Evolutionary conservation across 2,888 invertebrate species (phyloP).

Genomic region (Caenorhabditis auriculariae): DNA sequence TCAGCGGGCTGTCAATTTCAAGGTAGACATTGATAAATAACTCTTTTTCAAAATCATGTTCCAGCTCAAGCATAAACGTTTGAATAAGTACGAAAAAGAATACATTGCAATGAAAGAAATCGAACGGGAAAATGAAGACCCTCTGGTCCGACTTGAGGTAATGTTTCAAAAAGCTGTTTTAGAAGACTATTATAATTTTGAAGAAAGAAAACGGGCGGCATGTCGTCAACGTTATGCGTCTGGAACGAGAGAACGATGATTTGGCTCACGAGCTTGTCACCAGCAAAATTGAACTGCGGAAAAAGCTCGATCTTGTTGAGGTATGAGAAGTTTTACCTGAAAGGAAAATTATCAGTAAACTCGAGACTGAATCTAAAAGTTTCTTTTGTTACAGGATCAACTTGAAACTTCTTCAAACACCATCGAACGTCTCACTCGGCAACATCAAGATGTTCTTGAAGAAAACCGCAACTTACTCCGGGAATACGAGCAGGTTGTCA

Average conservation of each 20-base stretch:
- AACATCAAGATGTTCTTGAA: constrained; percentile 75
- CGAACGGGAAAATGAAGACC: constrained; percentile 66
- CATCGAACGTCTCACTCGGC: constrained; percentile 63
- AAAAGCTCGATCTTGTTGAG: constrained; percentile 65
- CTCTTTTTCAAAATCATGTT: constrained; percentile 6
- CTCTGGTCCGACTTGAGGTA: constrained; percentile 67
- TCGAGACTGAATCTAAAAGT: not conserved
- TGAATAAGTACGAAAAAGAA: constrained; percentile 92
- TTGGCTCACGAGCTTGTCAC: constrained; percentile 70
- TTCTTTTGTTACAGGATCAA: constrained; percentile 18
- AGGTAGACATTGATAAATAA: constrained; percentile 69
- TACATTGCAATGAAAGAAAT: constrained; percentile 76
- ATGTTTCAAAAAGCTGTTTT: not conserved
- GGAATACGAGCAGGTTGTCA: constrained; percentile 68
- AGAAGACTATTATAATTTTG: too few species aligned
- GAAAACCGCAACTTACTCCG: constrained; percentile 72
- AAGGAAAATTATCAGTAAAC: not conserved
- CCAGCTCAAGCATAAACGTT: constrained; percentile 73
- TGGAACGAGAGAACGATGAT: constrained; percentile 71
- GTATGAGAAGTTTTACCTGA: constrained; percentile 37
- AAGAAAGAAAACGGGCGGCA: constrained; percentile 54
- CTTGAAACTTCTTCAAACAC: constrained; percentile 32
- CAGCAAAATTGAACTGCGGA: constrained; percentile 69
- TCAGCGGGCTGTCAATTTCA: constrained; percentile 84
- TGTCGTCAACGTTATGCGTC: constrained; percentile 68